phyloP scores from a whole-genome alignment of 2,888 invertebrate species.

The Mythimna ferrago region DNA sequence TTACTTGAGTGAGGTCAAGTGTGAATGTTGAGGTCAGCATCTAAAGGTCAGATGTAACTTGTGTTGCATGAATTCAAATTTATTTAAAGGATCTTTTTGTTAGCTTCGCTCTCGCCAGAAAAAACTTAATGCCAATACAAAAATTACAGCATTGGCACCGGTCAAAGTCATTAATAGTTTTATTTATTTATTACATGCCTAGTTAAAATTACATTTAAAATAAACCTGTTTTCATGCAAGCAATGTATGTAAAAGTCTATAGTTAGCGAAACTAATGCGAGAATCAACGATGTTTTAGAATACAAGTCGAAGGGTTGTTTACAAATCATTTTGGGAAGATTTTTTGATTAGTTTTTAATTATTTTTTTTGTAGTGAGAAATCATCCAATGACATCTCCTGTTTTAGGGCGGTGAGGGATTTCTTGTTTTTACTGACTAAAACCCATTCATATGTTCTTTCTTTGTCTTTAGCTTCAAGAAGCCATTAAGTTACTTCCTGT shows the following conservation, averaged over 20 bases:
- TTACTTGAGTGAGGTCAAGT: conserved; percentile 34
- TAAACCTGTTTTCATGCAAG: too few relatives aligned
- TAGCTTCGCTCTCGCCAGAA: background rate
- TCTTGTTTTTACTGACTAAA: too few relatives aligned
- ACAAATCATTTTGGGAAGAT: background rate
- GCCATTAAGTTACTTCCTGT: too few relatives aligned
- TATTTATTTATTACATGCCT: too few relatives aligned
- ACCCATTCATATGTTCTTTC: too few relatives aligned
- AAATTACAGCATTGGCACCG: too few relatives aligned
- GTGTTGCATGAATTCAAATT: conserved; percentile 13
- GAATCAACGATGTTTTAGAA: background rate
- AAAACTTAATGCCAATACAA: conserved; percentile 5
- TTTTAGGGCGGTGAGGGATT: too few relatives aligned
- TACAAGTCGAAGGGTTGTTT: background rate
- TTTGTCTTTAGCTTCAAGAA: too few relatives aligned
- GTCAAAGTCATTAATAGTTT: too few relatives aligned
- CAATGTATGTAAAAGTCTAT: background rate
- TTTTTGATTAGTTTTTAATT: background rate
- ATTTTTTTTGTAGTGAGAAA: too few relatives aligned
- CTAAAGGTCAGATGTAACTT: conserved; percentile 20
- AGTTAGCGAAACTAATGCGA: background rate
- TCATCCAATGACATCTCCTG: too few relatives aligned
- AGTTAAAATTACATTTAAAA: too few relatives aligned
- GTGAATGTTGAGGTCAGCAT: conserved; percentile 22
- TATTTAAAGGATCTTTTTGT: conserved; percentile 14